Evolutionary conservation across 2,113 vertebrate genomes (phyloP).

Genomic region (Bubo bubo): DNA sequence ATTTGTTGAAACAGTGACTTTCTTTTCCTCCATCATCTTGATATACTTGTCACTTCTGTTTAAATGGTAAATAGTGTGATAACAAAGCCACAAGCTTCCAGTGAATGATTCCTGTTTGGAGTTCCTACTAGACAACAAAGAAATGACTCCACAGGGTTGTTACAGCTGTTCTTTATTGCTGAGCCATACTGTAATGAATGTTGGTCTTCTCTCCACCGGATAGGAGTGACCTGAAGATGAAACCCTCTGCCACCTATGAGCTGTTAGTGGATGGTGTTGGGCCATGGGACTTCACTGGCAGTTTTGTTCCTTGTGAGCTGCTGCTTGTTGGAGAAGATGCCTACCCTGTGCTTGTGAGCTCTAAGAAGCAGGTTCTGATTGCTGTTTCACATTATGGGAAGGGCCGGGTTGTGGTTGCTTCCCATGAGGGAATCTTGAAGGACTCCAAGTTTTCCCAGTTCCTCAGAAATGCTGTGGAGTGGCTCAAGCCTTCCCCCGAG

Average conservation of each 20-base stretch:
- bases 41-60: not conserved
- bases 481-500: slow-evolving; percentile 78
- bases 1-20: not conserved
- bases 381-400: slow-evolving; percentile 75
- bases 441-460: slow-evolving; percentile 73
- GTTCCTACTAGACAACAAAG: not conserved
- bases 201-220: not conserved
- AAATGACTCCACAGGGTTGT: not conserved
- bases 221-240: slow-evolving; percentile 39
- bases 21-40: not conserved
- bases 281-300: slow-evolving; percentile 68
- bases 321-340: slow-evolving; percentile 70
- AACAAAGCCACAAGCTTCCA: not conserved
- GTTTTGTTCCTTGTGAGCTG: slow-evolving; percentile 72
- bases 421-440: slow-evolving; percentile 82
- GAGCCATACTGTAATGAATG: not conserved
- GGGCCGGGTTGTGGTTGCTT: slow-evolving; percentile 83
- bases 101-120: not conserved
- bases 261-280: slow-evolving; percentile 67
- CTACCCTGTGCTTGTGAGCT: slow-evolving; percentile 72
- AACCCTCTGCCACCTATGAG: slow-evolving; percentile 59
- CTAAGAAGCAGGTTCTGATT: slow-evolving; percentile 72
- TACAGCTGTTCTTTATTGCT: not conserved
- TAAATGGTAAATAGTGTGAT: not conserved
- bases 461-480: slow-evolving; percentile 81